These are phyloP conservation scores for Odontothrips loti DNA, from an alignment of 2,888 invertebrate species.

Conservation along the genomic window DNA sequence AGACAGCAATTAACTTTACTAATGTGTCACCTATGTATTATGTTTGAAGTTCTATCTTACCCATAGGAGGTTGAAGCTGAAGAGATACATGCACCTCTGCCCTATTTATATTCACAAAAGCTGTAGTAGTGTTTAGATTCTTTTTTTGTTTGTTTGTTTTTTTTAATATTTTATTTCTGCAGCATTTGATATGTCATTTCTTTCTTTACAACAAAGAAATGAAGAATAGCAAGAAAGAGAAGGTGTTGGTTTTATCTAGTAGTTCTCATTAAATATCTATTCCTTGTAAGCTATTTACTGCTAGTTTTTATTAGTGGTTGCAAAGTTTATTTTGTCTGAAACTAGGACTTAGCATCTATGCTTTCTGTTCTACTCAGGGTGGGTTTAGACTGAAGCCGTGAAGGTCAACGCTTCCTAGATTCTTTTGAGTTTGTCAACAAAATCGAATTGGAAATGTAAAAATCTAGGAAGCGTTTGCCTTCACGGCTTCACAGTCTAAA, in stretches of 20 bases:
- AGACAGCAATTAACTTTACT: background rate
- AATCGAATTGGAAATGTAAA: too few relatives aligned
- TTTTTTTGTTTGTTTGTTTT: background rate
- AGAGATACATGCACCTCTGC: background rate
- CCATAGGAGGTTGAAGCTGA: background rate
- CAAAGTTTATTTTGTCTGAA: background rate
- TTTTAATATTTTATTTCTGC: background rate
- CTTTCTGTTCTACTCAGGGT: background rate
- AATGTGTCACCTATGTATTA: background rate
- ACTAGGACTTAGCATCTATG: background rate
- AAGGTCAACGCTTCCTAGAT: too few relatives aligned
- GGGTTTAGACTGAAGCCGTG: too few relatives aligned
- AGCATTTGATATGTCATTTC: background rate
- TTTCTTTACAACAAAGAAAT: background rate
- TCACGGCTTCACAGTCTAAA: too few relatives aligned
- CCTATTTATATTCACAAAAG: background rate
- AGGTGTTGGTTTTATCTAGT: background rate
- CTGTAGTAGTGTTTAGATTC: background rate
- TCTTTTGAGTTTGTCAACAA: too few relatives aligned
- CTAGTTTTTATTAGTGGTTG: background rate
- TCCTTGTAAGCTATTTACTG: background rate
- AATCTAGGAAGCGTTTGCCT: too few relatives aligned
- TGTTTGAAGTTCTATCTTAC: background rate
- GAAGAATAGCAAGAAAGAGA: too few relatives aligned
- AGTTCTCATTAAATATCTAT: background rate